Base-by-base conservation (phyloP, 1,140 invertebrate genomes). In the Ceratina australensis region DNA sequence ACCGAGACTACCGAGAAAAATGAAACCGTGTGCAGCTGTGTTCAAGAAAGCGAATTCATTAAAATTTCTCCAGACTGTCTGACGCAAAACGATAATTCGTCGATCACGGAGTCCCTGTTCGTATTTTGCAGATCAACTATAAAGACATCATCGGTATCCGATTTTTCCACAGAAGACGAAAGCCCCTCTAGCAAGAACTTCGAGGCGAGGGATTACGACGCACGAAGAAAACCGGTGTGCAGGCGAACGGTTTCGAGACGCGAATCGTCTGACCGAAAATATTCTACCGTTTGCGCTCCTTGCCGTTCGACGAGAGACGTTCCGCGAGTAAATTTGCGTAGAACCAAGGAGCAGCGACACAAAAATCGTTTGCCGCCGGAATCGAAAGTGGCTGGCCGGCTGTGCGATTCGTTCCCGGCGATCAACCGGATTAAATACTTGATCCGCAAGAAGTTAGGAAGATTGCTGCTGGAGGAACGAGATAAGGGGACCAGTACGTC, bases 391-490 rank as follows among this genome's bases (percentile, higher is more conserved):
- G 24, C 66, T 0, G 10, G 24, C 12, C 54, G 63, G 28, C 18
- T 82, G 20, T 61, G 75, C 20, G 13, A 22, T 50, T 65, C 69
- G 0, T 78, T 61, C 3, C 68, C 75, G n/a, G 66, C 75, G 1
- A 26, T 87, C 47, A 71, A 78, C 4, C 64, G 76, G 33, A 80
- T 87, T 26, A 87, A 82, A 28, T 57, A 65, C 59, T 15, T 86
- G 59, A 81, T 87, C 15, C 68, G 78, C 15, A 67, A 61, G 47
- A 87, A 86, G 16, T 42, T 87, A 0, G 54, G 77, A n/a, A 78
- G 59, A 52, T 73, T 81, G 49, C 49, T 83, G 22, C 56, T 80
- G 28, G 56, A 73, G n/a, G 61, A 72, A 10, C 49, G 72, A 15
- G 42, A 28, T 16, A 66, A 61, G 59, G 81, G 56, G 12, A 65